These are phyloP conservation scores for Halictus ligatus DNA, from an alignment of 2,888 invertebrate genomes.

Conservation along the genomic window DNA sequence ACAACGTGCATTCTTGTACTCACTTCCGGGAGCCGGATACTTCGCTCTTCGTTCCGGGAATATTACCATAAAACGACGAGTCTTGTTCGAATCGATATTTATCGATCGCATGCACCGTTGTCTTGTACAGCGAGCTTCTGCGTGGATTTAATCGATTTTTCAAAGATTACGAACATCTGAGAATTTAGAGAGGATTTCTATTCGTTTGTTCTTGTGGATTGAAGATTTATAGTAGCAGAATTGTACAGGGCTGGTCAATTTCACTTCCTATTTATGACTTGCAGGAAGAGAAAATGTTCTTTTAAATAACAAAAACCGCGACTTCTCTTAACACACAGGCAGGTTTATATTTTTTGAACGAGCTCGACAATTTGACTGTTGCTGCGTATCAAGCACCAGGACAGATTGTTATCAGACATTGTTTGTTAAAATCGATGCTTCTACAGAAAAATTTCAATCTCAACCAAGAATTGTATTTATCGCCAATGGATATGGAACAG, in stretches of 20 bases:
- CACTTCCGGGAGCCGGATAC: slow-evolving; percentile 10
- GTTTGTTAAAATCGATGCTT: too few species aligned
- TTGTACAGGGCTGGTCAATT: too few species aligned
- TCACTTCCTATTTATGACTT: too few species aligned
- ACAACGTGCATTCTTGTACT: slow-evolving; percentile 29
- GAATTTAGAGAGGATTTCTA: background rate
- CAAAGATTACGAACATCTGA: background rate
- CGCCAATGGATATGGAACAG: background rate
- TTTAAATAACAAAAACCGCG: background rate
- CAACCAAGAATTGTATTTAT: too few species aligned
- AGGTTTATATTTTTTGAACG: too few species aligned
- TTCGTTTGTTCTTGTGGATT: background rate
- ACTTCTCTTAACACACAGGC: background rate
- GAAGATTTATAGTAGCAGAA: background rate
- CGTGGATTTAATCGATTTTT: too few species aligned
- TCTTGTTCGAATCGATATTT: background rate
- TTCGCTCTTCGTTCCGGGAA: background rate
- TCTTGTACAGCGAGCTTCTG: too few species aligned
- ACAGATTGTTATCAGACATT: background rate
- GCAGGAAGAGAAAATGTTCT: too few species aligned
- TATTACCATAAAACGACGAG: background rate
- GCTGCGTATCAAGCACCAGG: background rate
- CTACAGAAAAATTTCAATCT: too few species aligned
- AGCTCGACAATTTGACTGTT: too few species aligned
- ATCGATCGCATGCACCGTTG: too few species aligned